Base-by-base conservation (phyloP, 2,888 invertebrate genomes). In the Chloromyia formosa region DNA sequence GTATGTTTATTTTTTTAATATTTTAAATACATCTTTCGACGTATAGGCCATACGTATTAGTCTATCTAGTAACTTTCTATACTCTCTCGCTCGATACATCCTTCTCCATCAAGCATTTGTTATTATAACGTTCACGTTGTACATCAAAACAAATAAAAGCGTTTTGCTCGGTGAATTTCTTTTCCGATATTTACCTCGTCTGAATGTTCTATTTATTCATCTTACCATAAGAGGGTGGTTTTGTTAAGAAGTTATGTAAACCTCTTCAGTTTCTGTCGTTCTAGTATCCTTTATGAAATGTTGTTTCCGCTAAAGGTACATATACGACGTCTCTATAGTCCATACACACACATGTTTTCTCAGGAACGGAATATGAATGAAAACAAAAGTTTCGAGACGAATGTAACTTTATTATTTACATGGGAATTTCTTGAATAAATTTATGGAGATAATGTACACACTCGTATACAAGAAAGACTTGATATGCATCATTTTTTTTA, bases 391-490 rank as follows among this genome's bases (percentile, higher is more conserved):
- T 56, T 18, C 2, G 18, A 56, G 56, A 56, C 56, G 56, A 10
- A 20, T 56, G 56, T 20, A 56, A 56, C 56, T 56, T 56, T 56
- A 56, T 56, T 56, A 56, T 56, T 56, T 56, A 2, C 56, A 56
- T 56, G 56, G 20, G 56, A 56, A n/a, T 56, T 56, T 20, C 56
- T 56, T 20, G 18, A 18, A 20, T 56, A 56, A 56, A 56, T 56
- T 18, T 20, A 18, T 49, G 16, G 4, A 49, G 3, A n/a, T 49
- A 49, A 2, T 49, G 27, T 35, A 35, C 27, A 35, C 27, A 35
- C n/a, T n/a, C n/a, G n/a, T n/a, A n/a, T n/a, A n/a, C n/a, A n/a
- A n/a, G n/a, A n/a, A n/a, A n/a, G n/a, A n/a, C n/a, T n/a, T n/a
- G n/a, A n/a, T n/a, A n/a, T n/a, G n/a, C n/a, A n/a, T n/a, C n/a